These are phyloP conservation scores for Petrocephalus zakoni DNA, from an alignment of 2,113 vertebrate species.

Conservation along the genomic window DNA sequence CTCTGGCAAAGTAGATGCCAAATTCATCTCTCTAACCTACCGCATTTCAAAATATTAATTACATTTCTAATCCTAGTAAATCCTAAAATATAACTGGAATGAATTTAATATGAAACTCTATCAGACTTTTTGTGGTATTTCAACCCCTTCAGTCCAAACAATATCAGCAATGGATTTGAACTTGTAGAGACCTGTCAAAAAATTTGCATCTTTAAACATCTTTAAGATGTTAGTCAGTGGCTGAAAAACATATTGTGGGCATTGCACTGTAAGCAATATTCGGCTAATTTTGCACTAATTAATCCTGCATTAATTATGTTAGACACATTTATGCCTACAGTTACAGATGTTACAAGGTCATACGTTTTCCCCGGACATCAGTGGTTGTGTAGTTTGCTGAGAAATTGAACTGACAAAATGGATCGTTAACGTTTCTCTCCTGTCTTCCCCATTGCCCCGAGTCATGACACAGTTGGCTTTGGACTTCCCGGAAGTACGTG, in stretches of 20 bases:
- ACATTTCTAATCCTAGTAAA: not conserved
- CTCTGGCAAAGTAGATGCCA: not conserved
- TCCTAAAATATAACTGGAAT: not conserved
- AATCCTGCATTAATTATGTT: slow-evolving; percentile 12
- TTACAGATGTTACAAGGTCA: slow-evolving; percentile 7
- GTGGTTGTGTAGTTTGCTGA: not conserved
- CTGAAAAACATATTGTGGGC: not conserved
- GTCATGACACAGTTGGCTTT: not conserved
- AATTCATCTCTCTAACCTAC: not conserved
- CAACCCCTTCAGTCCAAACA: not conserved
- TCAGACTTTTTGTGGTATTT: not conserved
- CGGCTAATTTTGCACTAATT: not conserved
- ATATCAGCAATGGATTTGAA: not conserved
- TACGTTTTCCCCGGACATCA: not conserved
- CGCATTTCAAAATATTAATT: not conserved
- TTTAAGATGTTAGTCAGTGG: not conserved
- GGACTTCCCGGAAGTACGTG: not conserved
- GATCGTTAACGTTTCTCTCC: not conserved
- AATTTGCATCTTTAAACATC: slow-evolving; percentile 6
- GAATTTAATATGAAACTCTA: not conserved
- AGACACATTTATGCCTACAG: slow-evolving; percentile 9
- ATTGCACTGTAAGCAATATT: not conserved
- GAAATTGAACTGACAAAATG: not conserved
- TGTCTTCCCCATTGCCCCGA: not conserved
- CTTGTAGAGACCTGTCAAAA: slow-evolving; percentile 9